Conservation (phyloP, 2,888 invertebrate species). For the Slavum lentiscoides region DNA sequence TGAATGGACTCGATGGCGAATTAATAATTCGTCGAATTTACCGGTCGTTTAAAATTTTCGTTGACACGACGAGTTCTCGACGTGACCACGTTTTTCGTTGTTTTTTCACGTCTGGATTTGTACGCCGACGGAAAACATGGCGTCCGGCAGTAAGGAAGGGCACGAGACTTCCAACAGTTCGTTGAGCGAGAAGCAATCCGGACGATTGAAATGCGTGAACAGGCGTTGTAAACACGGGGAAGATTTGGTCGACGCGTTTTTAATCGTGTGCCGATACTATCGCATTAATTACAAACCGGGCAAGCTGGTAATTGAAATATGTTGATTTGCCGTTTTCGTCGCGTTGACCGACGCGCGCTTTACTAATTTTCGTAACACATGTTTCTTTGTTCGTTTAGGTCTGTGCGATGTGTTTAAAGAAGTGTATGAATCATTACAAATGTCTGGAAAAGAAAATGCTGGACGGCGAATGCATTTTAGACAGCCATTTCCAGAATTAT, state of each 20-base stretch:
- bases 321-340: too few species aligned
- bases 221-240: conserved; percentile 54
- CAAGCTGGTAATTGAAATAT: neutral
- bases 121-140: too few species aligned
- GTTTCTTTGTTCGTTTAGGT: conserved; percentile 10
- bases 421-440: conserved; percentile 24
- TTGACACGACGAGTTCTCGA: too few species aligned
- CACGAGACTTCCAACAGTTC: neutral
- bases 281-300: neutral
- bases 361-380: neutral
- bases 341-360: too few species aligned
- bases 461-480: neutral
- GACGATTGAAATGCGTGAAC: conserved; percentile 54
- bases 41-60: too few species aligned
- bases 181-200: neutral
- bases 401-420: neutral
- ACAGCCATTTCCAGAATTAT: neutral
- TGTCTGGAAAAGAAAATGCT: neutral
- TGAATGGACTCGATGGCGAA: too few species aligned
- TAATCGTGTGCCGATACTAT: neutral
- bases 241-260: conserved; percentile 54
- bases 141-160: neutral
- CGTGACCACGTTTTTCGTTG: too few species aligned
- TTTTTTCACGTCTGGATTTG: too few species aligned
- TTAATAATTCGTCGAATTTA: too few species aligned